Evolutionary conservation across 2,888 invertebrate species (phyloP), one percentile per base, ranked within the genome.

Genomic region (Petrolisthes manimaculis): DNA sequence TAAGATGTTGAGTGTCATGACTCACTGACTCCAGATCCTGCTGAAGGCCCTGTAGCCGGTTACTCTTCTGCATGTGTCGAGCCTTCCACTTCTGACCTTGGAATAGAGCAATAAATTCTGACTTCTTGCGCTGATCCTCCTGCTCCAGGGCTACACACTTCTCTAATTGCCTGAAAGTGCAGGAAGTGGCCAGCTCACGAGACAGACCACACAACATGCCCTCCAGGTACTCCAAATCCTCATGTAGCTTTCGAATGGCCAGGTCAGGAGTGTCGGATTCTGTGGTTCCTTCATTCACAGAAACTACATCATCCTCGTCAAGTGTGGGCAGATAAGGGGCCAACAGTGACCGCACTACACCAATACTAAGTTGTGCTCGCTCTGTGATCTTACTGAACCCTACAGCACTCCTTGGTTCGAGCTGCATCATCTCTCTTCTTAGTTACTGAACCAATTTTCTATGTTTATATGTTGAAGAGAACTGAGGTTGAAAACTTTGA

Each of bases 81-180:
- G 89, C 89, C 75, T 85, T 87, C 89, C 89, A 87, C 21, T 87
- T 87, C 71, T 87, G 84, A 18, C 82, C 87, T 12, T 82, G 84
- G 71, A 85, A 84, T 74, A 89, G 53, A 12, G 89, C 89, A 56
- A 89, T 89, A 61, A 89, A 89, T 9, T 84, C 89, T 55, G 89
- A 84, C 75, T 89, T 89, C n/a, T 84, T 87, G 54, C 84, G 75
- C 69, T 89, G 86, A 5, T 83, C 86, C 18, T 80, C 84, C 75
- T 89, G 86, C 55, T 86, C 86, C 56, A 37, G n/a, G 24, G 54
- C 78, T 21, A 89, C 71, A 78, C 24, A 84, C 55, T 87, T 54
- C 9, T 84, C 51, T n/a, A 89, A 24, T 53, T 56, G 37, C 6
- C 21, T 84, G 69, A 88, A 88, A 24, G 61, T 82, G n/a, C 51